These are phyloP conservation scores for Danio kyathit DNA, from an alignment of 2,797 vertebrate genomes.

Conservation along the genomic window DNA sequence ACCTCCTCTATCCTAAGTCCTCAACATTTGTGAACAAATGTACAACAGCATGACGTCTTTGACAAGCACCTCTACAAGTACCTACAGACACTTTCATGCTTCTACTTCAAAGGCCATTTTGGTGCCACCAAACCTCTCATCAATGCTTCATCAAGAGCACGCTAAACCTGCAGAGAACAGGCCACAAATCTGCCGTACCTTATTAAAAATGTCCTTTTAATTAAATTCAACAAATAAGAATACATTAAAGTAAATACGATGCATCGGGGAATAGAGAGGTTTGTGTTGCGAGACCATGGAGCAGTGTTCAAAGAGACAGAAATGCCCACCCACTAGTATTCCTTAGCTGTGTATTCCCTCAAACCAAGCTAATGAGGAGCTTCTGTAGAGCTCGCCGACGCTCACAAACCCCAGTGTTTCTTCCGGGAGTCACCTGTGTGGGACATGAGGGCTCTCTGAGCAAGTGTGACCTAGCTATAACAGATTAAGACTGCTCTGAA, in stretches of 20 bases:
- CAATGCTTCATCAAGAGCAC: slow-evolving; percentile 54
- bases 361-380: slow-evolving; percentile 47
- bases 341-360: slow-evolving; percentile 46
- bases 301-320: slow-evolving; percentile 51
- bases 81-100: slow-evolving; percentile 40
- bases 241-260: slow-evolving; percentile 57
- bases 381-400: slow-evolving; percentile 35
- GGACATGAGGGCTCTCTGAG: slow-evolving; percentile 36
- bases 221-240: slow-evolving; percentile 59
- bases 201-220: slow-evolving; percentile 61
- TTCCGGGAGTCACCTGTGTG: slow-evolving; percentile 40
- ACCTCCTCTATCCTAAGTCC: slow-evolving; percentile 5
- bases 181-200: slow-evolving; percentile 48
- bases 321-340: slow-evolving; percentile 44
- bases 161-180: slow-evolving; percentile 43
- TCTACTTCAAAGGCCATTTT: slow-evolving; percentile 47
- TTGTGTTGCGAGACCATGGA: slow-evolving; percentile 47
- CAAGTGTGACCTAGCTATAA: slow-evolving; percentile 33
- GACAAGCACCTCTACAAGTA: slow-evolving; percentile 2
- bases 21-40: slow-evolving; percentile 16
- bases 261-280: slow-evolving; percentile 38
- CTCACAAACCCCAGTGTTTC: slow-evolving; percentile 31
- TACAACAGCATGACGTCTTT: background rate
- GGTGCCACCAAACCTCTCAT: slow-evolving; percentile 51
- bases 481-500: slow-evolving; percentile 13